phyloP scores from a whole-genome alignment of 2,113 vertebrate genomes.

The Tichodroma muraria region DNA sequence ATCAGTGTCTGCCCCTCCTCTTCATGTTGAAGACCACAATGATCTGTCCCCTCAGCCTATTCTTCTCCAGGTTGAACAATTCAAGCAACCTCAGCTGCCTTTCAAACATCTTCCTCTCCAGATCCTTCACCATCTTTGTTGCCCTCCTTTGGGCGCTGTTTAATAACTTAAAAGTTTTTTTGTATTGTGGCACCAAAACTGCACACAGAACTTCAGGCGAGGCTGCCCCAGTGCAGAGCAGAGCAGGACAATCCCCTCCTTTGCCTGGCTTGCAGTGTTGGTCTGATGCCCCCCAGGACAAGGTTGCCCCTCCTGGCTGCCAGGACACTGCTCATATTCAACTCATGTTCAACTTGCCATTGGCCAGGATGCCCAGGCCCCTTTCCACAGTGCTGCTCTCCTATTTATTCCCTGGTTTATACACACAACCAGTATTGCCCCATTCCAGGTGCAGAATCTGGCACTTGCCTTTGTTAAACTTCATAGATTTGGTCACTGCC shows the following conservation, averaged over 20 bases:
- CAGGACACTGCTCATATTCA: background rate
- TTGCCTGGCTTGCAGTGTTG: rapidly evolving
- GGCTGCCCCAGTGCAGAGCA: background rate
- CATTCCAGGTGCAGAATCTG: background rate
- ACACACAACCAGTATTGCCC: background rate
- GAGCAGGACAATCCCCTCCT: rapidly evolving
- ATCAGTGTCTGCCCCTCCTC: background rate
- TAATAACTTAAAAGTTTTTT: background rate
- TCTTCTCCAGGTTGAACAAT: background rate
- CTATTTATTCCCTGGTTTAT: background rate
- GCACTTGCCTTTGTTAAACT: background rate
- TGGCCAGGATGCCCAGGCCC: rapidly evolving
- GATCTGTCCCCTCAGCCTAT: background rate
- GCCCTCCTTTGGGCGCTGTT: background rate
- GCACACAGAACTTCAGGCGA: rapidly evolving
- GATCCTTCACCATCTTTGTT: no score
- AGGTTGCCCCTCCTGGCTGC: rapidly evolving
- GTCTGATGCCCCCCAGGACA: background rate
- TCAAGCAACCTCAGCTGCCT: background rate
- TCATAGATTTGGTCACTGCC: background rate
- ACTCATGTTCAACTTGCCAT: background rate
- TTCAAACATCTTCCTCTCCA: rapidly evolving
- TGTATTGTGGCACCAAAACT: background rate
- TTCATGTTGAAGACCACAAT: background rate
- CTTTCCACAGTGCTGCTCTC: background rate